A percentile compares a stretch with the other conserved stretches of the same genome.
Evolutionary conservation across 2,888 invertebrate species (phyloP).

Genomic region (Phlogophora meticulosa): DNA sequence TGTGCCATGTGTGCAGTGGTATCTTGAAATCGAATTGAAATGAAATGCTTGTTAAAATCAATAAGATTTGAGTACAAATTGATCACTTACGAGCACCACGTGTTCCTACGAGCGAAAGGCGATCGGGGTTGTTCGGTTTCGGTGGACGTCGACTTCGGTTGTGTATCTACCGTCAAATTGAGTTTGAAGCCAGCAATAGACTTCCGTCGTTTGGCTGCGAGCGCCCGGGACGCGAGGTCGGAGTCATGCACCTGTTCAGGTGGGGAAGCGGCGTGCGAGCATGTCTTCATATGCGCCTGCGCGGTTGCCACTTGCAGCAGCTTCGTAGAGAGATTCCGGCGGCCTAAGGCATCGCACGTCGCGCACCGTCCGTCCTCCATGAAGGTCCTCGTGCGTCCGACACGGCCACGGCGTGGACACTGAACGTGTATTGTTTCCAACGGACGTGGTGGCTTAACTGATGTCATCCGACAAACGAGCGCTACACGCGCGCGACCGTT

Average conservation of each 20-base stretch:
- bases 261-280: conserved; percentile 79
- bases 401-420: conserved; percentile 88
- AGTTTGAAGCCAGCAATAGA: conserved; percentile 87
- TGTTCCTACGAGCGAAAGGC: conserved; percentile 86
- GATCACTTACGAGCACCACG: conserved; percentile 90
- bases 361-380: conserved; percentile 89
- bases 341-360: conserved; percentile 88
- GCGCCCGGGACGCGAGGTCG: conserved; percentile 85
- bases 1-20: conserved; percentile 7
- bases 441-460: conserved; percentile 90
- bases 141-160: conserved; percentile 75
- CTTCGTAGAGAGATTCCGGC: conserved; percentile 85
- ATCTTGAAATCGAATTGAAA: conserved; percentile 21
- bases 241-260: conserved; percentile 80
- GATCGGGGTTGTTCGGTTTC: conserved; percentile 80
- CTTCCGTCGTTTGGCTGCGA: conserved; percentile 88
- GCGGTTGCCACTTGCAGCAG: conserved; percentile 88
- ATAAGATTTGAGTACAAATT: conserved; percentile 51
- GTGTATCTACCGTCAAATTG: conserved; percentile 80
- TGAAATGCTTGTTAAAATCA: conserved; percentile 55
- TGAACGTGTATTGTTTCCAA: conserved; percentile 88
- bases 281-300: conserved; percentile 88
- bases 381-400: conserved; percentile 87
- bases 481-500: conserved; percentile 85
- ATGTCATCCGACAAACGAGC: conserved; percentile 89